Evolutionary conservation across 2,113 vertebrate species (phyloP), one percentile per base, ranked within the genome.

Genomic region (Pluvianellus socialis): DNA sequence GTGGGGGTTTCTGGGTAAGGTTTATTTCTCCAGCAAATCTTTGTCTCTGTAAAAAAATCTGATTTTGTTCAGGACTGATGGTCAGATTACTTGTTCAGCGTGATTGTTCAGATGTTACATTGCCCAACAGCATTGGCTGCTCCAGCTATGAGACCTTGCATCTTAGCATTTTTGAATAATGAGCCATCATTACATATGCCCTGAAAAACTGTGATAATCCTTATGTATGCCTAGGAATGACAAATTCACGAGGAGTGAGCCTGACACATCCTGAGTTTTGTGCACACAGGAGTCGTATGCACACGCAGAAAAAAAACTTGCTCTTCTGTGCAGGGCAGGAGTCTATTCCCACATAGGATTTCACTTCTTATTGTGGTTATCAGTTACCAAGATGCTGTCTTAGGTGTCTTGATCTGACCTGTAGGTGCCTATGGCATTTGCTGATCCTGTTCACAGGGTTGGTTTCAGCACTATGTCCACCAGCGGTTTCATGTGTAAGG

Each of bases 301-400:
- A 33, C 0, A 0, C 32, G 38, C 58, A 72, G 67, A 22, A 33
- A 14, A 61, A 28, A 72, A 13, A 50, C 10, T 35, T 0, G 0
- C 14, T 12, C 38, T 79, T 53, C 59, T 23, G 22, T 10, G n/a
- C 27, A 42, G 27, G 47, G 19, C 63, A 68, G 44, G 11, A 63
- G 6, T 12, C 18, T 12, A 3, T 42, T 70, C 28, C 79, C 42
- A 58, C 18, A 2, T 6, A 40, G 71, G 23, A 71, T 53, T 82
- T 67, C 32, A 14, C 47, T 49, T 74, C 47, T 49, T 55, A 79
- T 7, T 42, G 23, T 62, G 50, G 14, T 0, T 15, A 26, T 40
- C 42, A 14, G 33, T 53, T 28, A 5, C n/a, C 18, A 1, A 1
- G 27, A 3, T 44, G 5, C 42, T 67, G 16, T 12, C 52, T 35